Percentiles rank a stretch among this genome's conserved stretches.
Evolutionary conservation across 2,888 invertebrate species (phyloP).

Genomic region (Ptychoptera albimana): DNA sequence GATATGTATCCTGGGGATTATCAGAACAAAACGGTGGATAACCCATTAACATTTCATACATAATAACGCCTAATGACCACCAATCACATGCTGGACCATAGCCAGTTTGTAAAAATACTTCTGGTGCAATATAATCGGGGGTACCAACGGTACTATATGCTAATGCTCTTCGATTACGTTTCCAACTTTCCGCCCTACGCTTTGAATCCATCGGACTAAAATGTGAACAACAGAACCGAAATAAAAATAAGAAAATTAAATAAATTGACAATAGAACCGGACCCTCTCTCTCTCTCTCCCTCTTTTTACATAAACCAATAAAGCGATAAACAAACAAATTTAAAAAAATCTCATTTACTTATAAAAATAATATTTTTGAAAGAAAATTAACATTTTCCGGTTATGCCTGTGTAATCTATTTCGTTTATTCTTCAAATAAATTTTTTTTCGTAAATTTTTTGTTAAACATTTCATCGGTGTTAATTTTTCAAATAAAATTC

Average conservation of each 20-base stretch:
- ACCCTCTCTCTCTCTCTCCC: too few species aligned
- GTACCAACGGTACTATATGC: conserved; percentile 94
- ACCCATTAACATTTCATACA: conserved; percentile 99
- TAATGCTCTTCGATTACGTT: conserved; percentile 86
- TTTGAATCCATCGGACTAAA: conserved; percentile 86
- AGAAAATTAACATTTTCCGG: neutral
- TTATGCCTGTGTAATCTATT: too few species aligned
- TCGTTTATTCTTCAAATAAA: neutral
- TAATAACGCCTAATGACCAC: conserved; percentile 99
- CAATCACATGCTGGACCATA: conserved; percentile 98
- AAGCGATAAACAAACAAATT: neutral
- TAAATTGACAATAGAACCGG: too few species aligned
- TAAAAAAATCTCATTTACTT: neutral
- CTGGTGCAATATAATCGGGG: conserved; percentile 99
- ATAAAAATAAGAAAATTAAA: too few species aligned
- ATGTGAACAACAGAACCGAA: neutral
- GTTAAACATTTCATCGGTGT: neutral
- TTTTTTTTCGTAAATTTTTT: neutral
- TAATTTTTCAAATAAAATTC: neutral
- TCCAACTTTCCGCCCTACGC: conserved; percentile 97
- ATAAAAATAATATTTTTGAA: conserved; percentile 1
- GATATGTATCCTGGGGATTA: conserved; percentile 37
- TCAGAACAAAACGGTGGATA: conserved; percentile 99
- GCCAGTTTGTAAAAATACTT: conserved; percentile 95
- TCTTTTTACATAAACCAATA: too few species aligned